Percentiles rank a stretch among this genome's conserved stretches.
Conservation (phyloP, 2,797 vertebrate species). For the Percopsis omiscomaycus region DNA sequence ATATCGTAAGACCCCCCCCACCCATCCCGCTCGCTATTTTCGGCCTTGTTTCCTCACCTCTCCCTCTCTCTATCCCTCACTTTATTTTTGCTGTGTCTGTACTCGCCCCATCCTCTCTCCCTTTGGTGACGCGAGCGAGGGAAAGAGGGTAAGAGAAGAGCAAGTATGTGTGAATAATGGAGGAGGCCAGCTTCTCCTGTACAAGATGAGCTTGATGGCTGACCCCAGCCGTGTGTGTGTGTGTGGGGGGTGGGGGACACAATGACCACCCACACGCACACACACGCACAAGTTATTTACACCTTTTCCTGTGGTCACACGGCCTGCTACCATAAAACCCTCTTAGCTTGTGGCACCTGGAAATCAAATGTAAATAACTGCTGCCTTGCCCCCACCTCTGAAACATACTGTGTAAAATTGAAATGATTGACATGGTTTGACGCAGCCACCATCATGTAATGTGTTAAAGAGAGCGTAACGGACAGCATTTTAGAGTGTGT, state of each 20-base stretch:
- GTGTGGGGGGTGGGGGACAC: background rate
- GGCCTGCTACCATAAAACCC: conserved; percentile 54
- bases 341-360: conserved; percentile 62
- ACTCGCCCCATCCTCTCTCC: conserved; percentile 48
- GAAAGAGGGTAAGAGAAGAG: conserved; percentile 25
- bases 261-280: no score
- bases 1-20: conserved; percentile 28
- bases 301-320: conserved; percentile 41
- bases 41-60: conserved; percentile 30
- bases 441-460: conserved; percentile 52
- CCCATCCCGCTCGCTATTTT: conserved; percentile 47
- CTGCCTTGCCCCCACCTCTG: background rate
- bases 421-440: conserved; percentile 50
- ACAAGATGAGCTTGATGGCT: conserved; percentile 68
- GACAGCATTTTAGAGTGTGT: conserved; percentile 30
- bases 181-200: conserved; percentile 61
- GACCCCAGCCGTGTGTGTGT: conserved; percentile 29
- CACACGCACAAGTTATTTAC: background rate
- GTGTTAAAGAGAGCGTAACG: conserved; percentile 38
- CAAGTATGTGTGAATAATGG: conserved; percentile 68
- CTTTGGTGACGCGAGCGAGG: conserved; percentile 22
- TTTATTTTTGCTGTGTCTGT: conserved; percentile 38
- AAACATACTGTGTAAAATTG: conserved; percentile 12
- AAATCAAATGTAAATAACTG: conserved; percentile 66
- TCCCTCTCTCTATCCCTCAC: conserved; percentile 1